Conservation (phyloP, 2,797 vertebrate species). For the Aldrovandia affinis region DNA sequence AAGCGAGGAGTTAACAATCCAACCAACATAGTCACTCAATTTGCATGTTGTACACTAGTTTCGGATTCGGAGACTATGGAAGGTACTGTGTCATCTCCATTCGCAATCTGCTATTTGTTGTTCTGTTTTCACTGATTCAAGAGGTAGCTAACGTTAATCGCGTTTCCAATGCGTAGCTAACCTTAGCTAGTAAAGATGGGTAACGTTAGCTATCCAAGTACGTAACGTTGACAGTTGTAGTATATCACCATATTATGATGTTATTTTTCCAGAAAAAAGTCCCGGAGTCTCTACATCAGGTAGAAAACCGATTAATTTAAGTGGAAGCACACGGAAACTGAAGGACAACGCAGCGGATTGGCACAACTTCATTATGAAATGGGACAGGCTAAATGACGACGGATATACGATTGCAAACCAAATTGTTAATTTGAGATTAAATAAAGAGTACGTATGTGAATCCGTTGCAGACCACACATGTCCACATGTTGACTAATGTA, state of each 20-base stretch:
- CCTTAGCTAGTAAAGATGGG: not conserved
- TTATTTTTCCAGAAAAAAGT: constrained; percentile 46
- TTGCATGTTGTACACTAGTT: not conserved
- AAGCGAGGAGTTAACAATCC: not conserved
- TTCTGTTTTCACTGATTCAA: not conserved
- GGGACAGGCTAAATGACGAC: constrained; percentile 82
- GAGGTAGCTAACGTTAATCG: not conserved
- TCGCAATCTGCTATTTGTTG: not conserved
- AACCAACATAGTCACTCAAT: not conserved
- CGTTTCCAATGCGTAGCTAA: not conserved
- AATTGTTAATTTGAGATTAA: constrained; percentile 80
- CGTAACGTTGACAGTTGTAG: not conserved
- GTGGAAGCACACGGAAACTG: constrained; percentile 86
- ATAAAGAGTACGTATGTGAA: constrained; percentile 68
- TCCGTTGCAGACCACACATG: not conserved
- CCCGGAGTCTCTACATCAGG: constrained; percentile 54
- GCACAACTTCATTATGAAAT: constrained; percentile 90
- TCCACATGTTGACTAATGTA: too few relatives aligned
- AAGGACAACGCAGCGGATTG: constrained; percentile 92
- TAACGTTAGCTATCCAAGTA: not conserved
- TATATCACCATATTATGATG: not conserved
- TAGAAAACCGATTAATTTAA: constrained; percentile 76
- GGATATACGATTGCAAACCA: constrained; percentile 74
- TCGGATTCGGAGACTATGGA: not conserved
- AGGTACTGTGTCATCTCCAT: not conserved